Conservation (phyloP, 2,113 vertebrate genomes). For the Myotis lucifugus region DNA sequence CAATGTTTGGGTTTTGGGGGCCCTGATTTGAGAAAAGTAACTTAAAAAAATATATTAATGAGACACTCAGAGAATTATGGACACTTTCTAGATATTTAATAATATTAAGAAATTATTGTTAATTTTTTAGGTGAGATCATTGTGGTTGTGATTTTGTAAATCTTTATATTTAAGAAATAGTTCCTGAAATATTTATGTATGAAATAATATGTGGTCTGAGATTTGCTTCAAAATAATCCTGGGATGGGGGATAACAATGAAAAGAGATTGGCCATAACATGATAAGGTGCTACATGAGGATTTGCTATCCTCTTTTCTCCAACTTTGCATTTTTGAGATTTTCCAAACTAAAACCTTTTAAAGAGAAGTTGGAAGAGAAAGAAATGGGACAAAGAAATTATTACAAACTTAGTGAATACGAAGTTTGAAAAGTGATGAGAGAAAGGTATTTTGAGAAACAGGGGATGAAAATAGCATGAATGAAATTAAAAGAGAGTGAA, state of each 20-base stretch:
- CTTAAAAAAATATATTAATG: background rate
- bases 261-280: background rate
- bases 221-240: background rate
- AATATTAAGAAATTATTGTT: background rate
- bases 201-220: background rate
- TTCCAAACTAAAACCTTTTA: background rate
- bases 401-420: background rate
- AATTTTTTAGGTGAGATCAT: background rate
- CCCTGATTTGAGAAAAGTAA: background rate
- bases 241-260: background rate
- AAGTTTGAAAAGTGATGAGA: background rate
- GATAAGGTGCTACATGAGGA: background rate
- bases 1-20: background rate
- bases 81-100: background rate
- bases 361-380: background rate
- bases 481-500: background rate
- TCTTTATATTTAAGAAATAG: conserved; percentile 2
- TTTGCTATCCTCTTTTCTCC: background rate
- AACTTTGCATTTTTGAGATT: background rate
- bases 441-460: background rate
- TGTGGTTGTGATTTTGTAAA: background rate
- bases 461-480: background rate
- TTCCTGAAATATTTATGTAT: background rate
- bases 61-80: background rate
- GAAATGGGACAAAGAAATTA: background rate